Base-by-base conservation (phyloP, 2,888 invertebrate genomes). In the Rotaria macrura region DNA sequence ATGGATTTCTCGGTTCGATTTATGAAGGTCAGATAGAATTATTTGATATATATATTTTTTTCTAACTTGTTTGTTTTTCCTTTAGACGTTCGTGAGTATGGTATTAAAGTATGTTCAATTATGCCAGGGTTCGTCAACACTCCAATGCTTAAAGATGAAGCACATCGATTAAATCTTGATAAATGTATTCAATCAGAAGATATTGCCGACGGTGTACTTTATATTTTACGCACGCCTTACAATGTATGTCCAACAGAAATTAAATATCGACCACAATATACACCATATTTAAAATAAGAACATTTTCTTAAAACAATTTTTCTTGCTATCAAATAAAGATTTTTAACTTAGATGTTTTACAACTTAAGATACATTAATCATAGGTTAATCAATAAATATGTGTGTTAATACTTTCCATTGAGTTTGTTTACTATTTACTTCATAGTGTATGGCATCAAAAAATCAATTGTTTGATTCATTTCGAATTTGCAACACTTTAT, bases 261-360 rank as follows among this genome's bases (percentile, higher is more conserved):
- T 74, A 74, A 74, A 40, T 74, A 74, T 74, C 74, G 74, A 40
- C 74, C 74, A 40, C 74, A 74, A 74, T 74, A 74, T 43, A 40
- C 74, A 23, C 74, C 74, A 43, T 40, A 40, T 74, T 25, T 38
- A 10, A 74, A 74, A 74, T 25, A 74, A 40, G 40, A 25, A 38
- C 52, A 52, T 52, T 52, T 14, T 43, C 10, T 43, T 10, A 43
- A 43, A 43, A 43, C 10, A 43, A 43, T 43, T 49, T 14, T 49
- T 49, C 17, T 14, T 49, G 14, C 17, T 49, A 4, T 17, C 17
- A 17, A 49, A 17, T 7, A 17, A 49, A 49, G 17, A 17, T 17
- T 49, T 12, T 49, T 17, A 4, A 17, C 0, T 49, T 17, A 49
- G 12, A 14, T 49, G 17, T 17, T 4, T 12, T 12, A n/a, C n/a